phyloP scores from a whole-genome alignment of 1,140 invertebrate species.

The Diachasma alloeum region DNA sequence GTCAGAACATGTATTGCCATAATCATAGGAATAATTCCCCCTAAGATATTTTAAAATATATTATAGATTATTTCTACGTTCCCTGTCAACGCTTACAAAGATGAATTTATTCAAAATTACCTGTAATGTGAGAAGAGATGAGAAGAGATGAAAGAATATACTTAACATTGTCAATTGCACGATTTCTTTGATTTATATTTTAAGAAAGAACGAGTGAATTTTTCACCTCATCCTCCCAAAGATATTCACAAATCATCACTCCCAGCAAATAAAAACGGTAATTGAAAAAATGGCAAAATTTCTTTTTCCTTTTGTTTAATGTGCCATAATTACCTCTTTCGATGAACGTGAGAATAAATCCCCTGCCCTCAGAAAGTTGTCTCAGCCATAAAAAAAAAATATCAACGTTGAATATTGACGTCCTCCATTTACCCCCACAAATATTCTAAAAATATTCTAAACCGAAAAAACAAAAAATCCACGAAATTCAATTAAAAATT shows the following conservation, averaged over 20 bases:
- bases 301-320: too few species aligned
- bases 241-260: too few species aligned
- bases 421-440: too few species aligned
- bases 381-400: too few species aligned
- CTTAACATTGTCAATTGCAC: not conserved
- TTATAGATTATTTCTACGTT: not conserved
- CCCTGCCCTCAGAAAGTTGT: slow-evolving; percentile 96
- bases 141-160: not conserved
- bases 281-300: too few species aligned
- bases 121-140: not conserved
- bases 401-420: too few species aligned
- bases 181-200: not conserved
- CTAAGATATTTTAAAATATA: not conserved
- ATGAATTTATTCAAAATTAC: not conserved
- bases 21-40: not conserved
- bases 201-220: too few species aligned
- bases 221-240: too few species aligned
- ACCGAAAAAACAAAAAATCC: not conserved
- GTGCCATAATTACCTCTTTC: slow-evolving; percentile 99
- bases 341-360: slow-evolving; percentile 97
- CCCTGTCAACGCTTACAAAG: not conserved
- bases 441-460: too few species aligned
- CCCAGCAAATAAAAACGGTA: too few species aligned
- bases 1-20: not conserved
- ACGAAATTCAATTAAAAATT: not conserved